A percentile compares a stretch with the other conserved stretches of the same genome.
phyloP scores from a whole-genome alignment of 30 jellyfish, hydroid and myxozoan genomes.

The Pelagia noctiluca region DNA sequence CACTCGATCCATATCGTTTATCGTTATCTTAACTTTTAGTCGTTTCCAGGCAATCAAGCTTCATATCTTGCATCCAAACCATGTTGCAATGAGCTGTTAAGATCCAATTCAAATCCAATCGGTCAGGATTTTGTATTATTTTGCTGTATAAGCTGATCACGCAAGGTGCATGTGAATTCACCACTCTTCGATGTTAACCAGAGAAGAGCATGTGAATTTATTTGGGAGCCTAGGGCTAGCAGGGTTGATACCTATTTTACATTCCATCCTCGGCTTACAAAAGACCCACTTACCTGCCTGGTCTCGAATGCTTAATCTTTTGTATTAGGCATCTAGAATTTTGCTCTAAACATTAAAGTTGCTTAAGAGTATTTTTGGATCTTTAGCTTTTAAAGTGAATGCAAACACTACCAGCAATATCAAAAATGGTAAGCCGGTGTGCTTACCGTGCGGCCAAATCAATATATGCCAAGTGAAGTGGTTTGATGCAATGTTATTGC shows the following conservation, averaged over 20 bases:
- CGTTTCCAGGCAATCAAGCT: conserved; percentile 2
- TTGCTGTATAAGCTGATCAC: conserved; percentile 5
- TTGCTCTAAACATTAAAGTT: neutral
- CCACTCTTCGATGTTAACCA: neutral
- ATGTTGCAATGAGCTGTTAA: neutral
- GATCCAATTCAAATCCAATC: neutral
- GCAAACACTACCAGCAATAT: neutral
- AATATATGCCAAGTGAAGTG: conserved; percentile 1
- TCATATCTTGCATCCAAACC: neutral
- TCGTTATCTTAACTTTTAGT: neutral
- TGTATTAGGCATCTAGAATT: neutral
- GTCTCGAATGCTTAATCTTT: neutral
- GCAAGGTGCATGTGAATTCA: neutral
- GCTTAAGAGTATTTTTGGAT: neutral
- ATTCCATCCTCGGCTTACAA: neutral
- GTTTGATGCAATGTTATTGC: neutral
- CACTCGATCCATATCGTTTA: neutral
- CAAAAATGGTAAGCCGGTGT: conserved; percentile 4
- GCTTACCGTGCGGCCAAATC: neutral
- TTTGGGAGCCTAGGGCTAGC: neutral
- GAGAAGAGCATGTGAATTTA: neutral
- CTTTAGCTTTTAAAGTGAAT: neutral
- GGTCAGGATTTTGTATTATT: neutral
- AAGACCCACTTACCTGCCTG: conserved; percentile 5
- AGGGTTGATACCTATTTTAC: neutral